Evolutionary conservation across 2,888 invertebrate genomes (phyloP).

Genomic region (Cheilosia grossa): DNA sequence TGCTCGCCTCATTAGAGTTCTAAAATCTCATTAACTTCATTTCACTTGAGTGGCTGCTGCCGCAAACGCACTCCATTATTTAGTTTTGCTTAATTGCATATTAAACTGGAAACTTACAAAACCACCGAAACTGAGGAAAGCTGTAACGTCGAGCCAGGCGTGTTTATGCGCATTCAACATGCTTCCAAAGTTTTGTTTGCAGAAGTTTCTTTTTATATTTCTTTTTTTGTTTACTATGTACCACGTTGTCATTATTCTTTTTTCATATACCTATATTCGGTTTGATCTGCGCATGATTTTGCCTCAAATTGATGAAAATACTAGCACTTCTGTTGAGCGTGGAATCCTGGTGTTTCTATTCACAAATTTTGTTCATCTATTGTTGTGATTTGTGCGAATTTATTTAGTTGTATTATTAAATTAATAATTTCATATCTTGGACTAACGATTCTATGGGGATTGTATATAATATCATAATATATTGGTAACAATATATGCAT

Average conservation of each 20-base stretch:
- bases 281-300: slow-evolving; percentile 56
- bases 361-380: slow-evolving; percentile 37
- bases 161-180: slow-evolving; percentile 41
- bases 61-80: background rate
- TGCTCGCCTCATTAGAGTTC: slow-evolving; percentile 22
- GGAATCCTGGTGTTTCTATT: slow-evolving; percentile 63
- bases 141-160: slow-evolving; percentile 15
- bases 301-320: slow-evolving; percentile 22
- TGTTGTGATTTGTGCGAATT: slow-evolving; percentile 37
- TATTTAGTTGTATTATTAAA: slow-evolving; percentile 15
- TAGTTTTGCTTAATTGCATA: slow-evolving; percentile 19
- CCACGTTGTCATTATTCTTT: slow-evolving; percentile 40
- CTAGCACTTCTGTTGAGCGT: slow-evolving; percentile 27
- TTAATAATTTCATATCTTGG: slow-evolving; percentile 17
- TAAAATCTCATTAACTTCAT: slow-evolving; percentile 18
- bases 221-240: slow-evolving; percentile 39
- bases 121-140: slow-evolving; percentile 18
- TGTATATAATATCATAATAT: no score
- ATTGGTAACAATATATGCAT: no score
- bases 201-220: slow-evolving; percentile 8
- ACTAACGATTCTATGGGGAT: background rate
- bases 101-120: slow-evolving; percentile 2
- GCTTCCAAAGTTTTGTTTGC: slow-evolving; percentile 32
- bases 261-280: slow-evolving; percentile 11
- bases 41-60: slow-evolving; percentile 14